Evolutionary conservation across 2,797 vertebrate species (phyloP).

Genomic region (Corythornis leucogaster): DNA sequence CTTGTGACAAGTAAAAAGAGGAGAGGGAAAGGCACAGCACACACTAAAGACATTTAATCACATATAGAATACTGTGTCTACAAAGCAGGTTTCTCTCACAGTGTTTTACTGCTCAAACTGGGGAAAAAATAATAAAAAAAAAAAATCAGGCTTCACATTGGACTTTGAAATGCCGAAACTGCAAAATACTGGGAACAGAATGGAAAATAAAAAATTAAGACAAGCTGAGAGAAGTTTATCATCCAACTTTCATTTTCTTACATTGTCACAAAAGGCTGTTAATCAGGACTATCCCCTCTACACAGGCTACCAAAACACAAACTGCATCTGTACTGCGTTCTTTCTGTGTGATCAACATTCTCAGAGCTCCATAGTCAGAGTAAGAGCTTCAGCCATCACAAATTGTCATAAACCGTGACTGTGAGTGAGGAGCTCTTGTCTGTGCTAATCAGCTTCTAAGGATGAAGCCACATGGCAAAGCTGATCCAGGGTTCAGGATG

Average conservation of each 20-base stretch:
- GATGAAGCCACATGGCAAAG: background rate
- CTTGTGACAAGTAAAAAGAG: slow-evolving; percentile 37
- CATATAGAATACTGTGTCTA: background rate
- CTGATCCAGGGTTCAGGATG: background rate
- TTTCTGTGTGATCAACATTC: background rate
- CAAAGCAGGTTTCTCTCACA: background rate
- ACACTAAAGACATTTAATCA: slow-evolving; percentile 14
- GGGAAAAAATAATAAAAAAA: background rate
- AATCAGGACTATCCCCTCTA: background rate
- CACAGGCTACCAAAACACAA: background rate
- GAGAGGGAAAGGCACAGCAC: background rate
- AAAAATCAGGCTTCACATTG: background rate
- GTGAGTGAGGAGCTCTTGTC: background rate
- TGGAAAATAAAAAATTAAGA: background rate
- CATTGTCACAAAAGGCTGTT: background rate
- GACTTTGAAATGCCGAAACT: slow-evolving; percentile 1
- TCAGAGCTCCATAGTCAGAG: background rate
- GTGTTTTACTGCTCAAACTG: background rate
- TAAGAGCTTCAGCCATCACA: background rate
- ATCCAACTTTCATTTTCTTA: background rate
- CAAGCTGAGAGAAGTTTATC: background rate
- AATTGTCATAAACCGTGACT: background rate
- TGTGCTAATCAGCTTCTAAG: background rate
- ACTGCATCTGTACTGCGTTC: background rate
- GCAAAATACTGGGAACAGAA: background rate